These are phyloP conservation scores for Psilopogon haemacephalus DNA, from an alignment of 2,113 vertebrate species.

Conservation along the genomic window DNA sequence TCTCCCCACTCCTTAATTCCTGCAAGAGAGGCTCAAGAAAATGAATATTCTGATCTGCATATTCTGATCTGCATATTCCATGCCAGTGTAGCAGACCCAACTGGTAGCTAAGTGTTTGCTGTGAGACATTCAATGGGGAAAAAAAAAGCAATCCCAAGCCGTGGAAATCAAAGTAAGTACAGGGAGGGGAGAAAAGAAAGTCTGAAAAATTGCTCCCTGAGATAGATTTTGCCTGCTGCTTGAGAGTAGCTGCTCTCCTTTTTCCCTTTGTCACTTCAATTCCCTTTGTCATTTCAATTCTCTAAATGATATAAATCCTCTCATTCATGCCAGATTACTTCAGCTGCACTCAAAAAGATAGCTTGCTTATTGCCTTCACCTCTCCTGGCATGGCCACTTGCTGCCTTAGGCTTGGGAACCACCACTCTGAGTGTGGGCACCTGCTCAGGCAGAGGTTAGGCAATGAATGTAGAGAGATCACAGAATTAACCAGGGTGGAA, in stretches of 20 bases:
- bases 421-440: rapidly evolving
- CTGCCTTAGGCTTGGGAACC: neutral
- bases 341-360: neutral
- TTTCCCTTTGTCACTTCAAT: neutral
- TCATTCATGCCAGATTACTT: neutral
- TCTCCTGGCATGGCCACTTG: neutral
- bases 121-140: neutral
- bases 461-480: neutral
- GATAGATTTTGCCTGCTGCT: neutral
- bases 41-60: neutral
- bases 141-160: neutral
- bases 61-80: neutral
- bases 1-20: neutral
- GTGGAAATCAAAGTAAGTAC: neutral
- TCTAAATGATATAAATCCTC: neutral
- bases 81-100: neutral
- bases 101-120: neutral
- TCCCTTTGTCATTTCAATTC: neutral
- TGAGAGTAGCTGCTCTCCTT: neutral
- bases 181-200: neutral
- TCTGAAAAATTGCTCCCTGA: neutral
- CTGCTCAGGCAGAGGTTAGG: neutral
- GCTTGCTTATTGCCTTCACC: neutral
- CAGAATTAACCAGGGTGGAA: no score
- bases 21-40: neutral